phyloP scores from a whole-genome alignment of 2,888 invertebrate genomes.

The Podotricha telesiphe region DNA sequence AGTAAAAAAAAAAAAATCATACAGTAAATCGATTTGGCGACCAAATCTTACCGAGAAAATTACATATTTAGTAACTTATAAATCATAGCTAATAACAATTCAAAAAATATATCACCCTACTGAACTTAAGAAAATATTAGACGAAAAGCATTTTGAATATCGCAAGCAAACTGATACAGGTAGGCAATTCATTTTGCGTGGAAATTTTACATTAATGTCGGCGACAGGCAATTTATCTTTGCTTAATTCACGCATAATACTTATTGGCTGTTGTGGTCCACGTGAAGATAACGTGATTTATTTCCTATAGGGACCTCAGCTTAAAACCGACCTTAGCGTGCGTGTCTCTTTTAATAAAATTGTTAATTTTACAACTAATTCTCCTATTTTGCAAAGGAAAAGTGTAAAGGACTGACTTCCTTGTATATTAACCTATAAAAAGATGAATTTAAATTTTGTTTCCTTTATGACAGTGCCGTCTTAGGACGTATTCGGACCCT shows the following conservation, averaged over 20 bases:
- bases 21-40: too few relatives aligned
- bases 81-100: too few relatives aligned
- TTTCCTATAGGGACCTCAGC: constrained; percentile 59
- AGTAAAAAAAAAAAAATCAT: too few relatives aligned
- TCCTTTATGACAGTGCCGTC: too few relatives aligned
- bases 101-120: too few relatives aligned
- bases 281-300: constrained; percentile 68
- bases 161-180: constrained; percentile 52
- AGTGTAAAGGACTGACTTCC: too few relatives aligned
- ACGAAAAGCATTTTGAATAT: background rate
- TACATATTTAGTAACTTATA: too few relatives aligned
- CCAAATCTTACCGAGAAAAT: too few relatives aligned
- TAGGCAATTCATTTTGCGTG: constrained; percentile 71
- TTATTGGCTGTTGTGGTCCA: constrained; percentile 75
- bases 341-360: background rate
- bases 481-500: too few relatives aligned
- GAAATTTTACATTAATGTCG: constrained; percentile 74
- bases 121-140: background rate
- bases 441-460: too few relatives aligned
- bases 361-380: background rate
- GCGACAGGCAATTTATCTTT: constrained; percentile 72
- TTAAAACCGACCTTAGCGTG: constrained; percentile 34
- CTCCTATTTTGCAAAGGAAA: background rate
- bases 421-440: too few relatives aligned
- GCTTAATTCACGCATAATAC: constrained; percentile 74